These are phyloP conservation scores for Corticium candelabrum DNA, from an alignment of 37 sponge, comb jelly and placozoan species.

Conservation along the genomic window DNA sequence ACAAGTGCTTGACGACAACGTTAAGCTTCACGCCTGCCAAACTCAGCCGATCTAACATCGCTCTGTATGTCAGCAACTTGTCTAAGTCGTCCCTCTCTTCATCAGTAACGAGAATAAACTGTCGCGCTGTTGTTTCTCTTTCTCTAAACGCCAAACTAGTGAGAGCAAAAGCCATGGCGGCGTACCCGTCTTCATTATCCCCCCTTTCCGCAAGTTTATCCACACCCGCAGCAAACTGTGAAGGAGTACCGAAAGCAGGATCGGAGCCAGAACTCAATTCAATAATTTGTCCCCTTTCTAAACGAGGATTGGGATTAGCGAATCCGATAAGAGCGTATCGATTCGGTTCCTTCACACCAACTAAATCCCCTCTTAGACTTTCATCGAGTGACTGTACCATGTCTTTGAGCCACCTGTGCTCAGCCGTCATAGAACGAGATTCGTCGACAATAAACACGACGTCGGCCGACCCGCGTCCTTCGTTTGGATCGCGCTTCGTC, in stretches of 20 bases:
- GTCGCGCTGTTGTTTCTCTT: neutral
- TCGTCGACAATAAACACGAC: neutral
- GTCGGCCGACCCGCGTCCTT: slow-evolving; percentile 3
- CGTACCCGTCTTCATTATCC: neutral
- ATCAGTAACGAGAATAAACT: neutral
- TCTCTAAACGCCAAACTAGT: neutral
- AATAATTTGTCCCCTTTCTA: neutral
- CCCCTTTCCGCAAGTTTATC: neutral
- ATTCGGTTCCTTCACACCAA: neutral
- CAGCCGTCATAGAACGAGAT: neutral
- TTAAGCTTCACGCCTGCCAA: neutral
- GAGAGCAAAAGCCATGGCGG: neutral
- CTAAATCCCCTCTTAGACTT: neutral
- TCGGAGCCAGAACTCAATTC: neutral
- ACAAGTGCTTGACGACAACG: neutral
- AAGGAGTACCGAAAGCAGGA: neutral
- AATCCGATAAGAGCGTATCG: neutral
- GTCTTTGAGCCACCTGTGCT: neutral
- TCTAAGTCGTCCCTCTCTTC: neutral
- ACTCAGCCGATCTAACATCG: neutral
- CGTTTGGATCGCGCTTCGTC: too few relatives aligned
- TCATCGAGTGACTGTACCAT: neutral
- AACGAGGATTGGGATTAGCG: neutral
- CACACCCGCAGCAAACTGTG: neutral
- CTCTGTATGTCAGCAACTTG: neutral